phyloP scores from a whole-genome alignment of 2,113 vertebrate species.

The Empidonax traillii region DNA sequence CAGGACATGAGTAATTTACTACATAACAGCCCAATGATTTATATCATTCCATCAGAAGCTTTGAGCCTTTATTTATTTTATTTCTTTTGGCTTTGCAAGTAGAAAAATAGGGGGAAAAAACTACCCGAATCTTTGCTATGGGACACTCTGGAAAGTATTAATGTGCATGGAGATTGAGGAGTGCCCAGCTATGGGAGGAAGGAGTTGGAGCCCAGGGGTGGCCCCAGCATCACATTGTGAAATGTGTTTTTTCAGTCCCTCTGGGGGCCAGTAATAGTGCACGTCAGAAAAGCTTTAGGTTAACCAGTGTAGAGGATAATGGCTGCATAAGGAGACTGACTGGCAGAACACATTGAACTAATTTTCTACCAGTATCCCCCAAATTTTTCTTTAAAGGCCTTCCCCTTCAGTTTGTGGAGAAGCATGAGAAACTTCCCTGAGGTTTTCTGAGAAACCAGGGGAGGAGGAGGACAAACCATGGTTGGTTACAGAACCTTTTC shows the following conservation, averaged over 20 bases:
- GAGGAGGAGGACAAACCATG: not conserved
- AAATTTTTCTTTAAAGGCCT: not conserved
- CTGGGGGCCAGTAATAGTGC: not conserved
- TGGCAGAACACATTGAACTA: conserved; percentile 36
- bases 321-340: conserved; percentile 21
- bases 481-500: not conserved
- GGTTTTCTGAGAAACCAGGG: not conserved
- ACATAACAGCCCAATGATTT: not conserved
- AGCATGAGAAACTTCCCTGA: not conserved
- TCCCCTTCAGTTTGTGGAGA: not conserved
- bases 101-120: not conserved
- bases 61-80: not conserved
- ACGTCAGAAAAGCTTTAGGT: not conserved
- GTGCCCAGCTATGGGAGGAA: not conserved
- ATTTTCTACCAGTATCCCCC: conserved; percentile 16
- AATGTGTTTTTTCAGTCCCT: not conserved
- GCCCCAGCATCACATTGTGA: not conserved
- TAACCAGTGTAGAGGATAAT: not conserved
- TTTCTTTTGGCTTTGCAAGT: not conserved
- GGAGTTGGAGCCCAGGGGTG: not conserved
- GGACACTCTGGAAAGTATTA: not conserved
- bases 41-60: not conserved
- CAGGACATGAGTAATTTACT: not conserved
- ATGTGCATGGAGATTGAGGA: not conserved
- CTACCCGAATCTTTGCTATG: not conserved